Base-by-base conservation (phyloP, 2,113 vertebrate species). In the Melanotaenia duboulayi region DNA sequence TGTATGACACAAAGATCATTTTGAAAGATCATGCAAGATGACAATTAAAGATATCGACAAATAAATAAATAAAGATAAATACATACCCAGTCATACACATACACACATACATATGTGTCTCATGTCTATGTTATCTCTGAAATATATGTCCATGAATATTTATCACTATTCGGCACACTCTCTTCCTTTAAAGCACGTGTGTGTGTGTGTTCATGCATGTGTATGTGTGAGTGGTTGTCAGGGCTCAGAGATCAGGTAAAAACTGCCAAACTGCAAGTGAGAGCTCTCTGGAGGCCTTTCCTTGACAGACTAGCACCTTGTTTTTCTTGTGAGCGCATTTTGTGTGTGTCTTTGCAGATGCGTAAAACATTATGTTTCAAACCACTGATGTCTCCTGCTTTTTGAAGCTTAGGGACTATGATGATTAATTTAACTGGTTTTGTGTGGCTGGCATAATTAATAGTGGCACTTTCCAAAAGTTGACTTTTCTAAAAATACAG, bases 61-160 rank as follows among this genome's bases (percentile, higher is more conserved):
- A 28, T 28, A 6, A 6, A 28, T 28, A 28, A 6, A 28, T 28
- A 28, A 28, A 28, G 28, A 28, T 42, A 37, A 37, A 32, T 24
- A 24, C 37, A 22, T 48, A 11, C 40, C 7, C 17, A 8, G 35
- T 32, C 48, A 42, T 51, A 37, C 17, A 16, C 16, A 8, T 39
- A 58, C 4, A 55, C 58, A 11, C 55, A 40, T 23, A 6, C 28
- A 28, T 35, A 35, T 35, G 32, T 35, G 65, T 23, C 37, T 16
- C 12, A 57, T 39, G 51, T 25, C 52, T 61, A 39, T 23, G 62
- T 52, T n/a, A 67, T 57, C 46, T 48, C 48, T 72, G 49, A 61
- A 87, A 87, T 68, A 87, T 68, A 81, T 62, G 62, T 0, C 24
- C 65, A 89, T 87, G 74, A 92, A 92, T 92, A 93, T 93, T 91